Percentiles rank a stretch among this genome's conserved stretches.
Conservation (phyloP, 2,888 invertebrate species). For the Physocephala rufipes region DNA sequence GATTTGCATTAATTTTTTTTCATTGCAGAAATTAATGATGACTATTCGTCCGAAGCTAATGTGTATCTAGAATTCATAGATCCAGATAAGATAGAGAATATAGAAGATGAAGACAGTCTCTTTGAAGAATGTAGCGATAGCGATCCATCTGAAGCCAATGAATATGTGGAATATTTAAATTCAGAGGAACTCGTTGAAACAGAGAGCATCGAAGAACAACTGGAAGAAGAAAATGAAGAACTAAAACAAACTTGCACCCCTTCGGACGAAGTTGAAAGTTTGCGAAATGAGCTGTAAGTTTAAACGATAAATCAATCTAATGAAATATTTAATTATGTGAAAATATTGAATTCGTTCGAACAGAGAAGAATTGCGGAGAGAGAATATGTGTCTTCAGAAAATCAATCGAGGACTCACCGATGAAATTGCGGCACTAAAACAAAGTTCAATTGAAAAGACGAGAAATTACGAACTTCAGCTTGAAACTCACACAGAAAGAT, state of each 20-base stretch:
- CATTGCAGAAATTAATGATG: neutral
- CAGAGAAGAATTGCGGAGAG: neutral
- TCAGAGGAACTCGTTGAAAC: neutral
- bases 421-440: constrained; percentile 13
- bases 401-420: neutral
- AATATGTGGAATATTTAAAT: neutral
- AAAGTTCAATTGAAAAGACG: too few relatives aligned
- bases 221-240: neutral
- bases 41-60: neutral
- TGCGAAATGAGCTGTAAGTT: constrained; percentile 6
- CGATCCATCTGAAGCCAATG: neutral
- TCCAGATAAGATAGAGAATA: neutral
- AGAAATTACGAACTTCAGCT: too few relatives aligned
- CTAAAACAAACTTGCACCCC: neutral
- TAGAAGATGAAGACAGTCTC: too few relatives aligned
- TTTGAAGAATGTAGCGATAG: neutral
- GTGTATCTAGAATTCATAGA: neutral
- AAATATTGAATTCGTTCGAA: neutral
- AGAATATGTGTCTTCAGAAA: neutral
- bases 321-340: neutral
- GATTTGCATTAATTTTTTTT: too few relatives aligned
- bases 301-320: too few relatives aligned
- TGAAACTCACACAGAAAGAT: too few relatives aligned
- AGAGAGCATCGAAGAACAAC: neutral
- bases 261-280: neutral